Evolutionary conservation across 1,140 invertebrate species (phyloP).

Genomic region (Cecropterus lyciades): DNA sequence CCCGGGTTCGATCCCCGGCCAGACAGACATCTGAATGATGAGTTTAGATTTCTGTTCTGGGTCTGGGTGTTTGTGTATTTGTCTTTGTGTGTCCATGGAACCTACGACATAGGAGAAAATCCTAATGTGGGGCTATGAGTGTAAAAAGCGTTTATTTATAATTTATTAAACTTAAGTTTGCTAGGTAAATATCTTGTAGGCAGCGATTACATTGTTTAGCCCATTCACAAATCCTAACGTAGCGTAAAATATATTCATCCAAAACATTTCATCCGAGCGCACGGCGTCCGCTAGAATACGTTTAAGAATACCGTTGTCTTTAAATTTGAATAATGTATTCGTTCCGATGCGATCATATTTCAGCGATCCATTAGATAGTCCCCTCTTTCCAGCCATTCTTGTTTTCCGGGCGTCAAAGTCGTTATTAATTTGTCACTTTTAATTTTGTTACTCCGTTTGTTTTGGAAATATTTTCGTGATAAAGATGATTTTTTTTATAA

Average conservation of each 20-base stretch:
- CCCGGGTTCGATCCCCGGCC: no score
- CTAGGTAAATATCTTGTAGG: conserved; percentile 11
- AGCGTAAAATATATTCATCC: conserved; percentile 42
- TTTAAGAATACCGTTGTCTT: conserved; percentile 58
- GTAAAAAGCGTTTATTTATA: no score
- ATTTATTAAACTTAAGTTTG: no score
- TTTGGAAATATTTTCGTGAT: not conserved
- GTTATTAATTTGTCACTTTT: conserved; percentile 36
- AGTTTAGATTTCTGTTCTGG: no score
- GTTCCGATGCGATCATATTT: conserved; percentile 64
- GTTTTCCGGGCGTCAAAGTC: conserved; percentile 37
- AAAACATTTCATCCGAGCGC: conserved; percentile 34
- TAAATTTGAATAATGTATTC: conserved; percentile 69
- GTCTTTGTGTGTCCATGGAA: no score
- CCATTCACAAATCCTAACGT: conserved; percentile 31
- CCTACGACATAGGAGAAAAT: no score
- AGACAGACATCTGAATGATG: no score
- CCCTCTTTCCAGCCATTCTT: conserved; percentile 43
- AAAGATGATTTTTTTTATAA: not conserved
- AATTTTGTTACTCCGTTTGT: conserved; percentile 27
- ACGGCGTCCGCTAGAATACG: conserved; percentile 48
- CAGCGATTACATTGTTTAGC: conserved; percentile 34
- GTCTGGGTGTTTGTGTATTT: no score
- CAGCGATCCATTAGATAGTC: conserved; percentile 62
- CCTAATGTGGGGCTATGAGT: no score